Evolutionary conservation across 2,113 vertebrate species (phyloP), one percentile per base, ranked within the genome.

Genomic region (Sclerurus mexicanus): DNA sequence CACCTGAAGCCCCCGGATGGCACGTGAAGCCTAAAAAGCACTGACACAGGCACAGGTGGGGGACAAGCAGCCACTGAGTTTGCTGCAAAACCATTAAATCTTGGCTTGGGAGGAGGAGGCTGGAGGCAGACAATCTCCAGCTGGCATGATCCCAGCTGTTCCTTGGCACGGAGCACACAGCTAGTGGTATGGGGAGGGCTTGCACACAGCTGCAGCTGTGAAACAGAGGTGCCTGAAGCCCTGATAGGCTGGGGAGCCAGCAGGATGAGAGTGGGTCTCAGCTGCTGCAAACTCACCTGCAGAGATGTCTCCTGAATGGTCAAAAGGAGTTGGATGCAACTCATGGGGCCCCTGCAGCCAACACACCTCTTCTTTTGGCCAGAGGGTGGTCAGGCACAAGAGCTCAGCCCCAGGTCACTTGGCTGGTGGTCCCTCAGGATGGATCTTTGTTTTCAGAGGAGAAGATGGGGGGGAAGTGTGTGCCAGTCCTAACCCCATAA

Each of bases 141-240:
- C 80, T 92, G 86, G 80, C 60, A n/a, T 0, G 0, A 20, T 18
- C 64, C 84, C 87, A 60, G 73, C 2, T 4, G 69, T 39, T 75
- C 58, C 68, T 42, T 89, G 80, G 80, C 89, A 15, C 56, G 8
- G 42, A 86, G 46, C 37, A 9, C 14, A 3, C 49, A 46, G 63
- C 14, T 0, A 0, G 33, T 66, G 64, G 27, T 37, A 19, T 0
- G 12, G 37, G 67, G 44, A 85, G 58, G 44, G 31, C 37, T 44
- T 17, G 30, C 15, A 23, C 46, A 22, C 22, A 39, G 12, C 39
- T 58, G 46, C 83, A 86, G 89, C 63, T 19, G 6, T 22, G n/a
- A 22, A 47, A 63, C 14, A 27, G 42, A 74, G 64, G 33, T 46
- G 33, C 12, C 55, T 42, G 33, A 11, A 60, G 59, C 17, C 46